Percentiles rank a stretch among this genome's conserved stretches.
These are phyloP conservation scores for Hyles euphorbiae DNA, from an alignment of 1,140 invertebrate genomes.

Conservation along the genomic window DNA sequence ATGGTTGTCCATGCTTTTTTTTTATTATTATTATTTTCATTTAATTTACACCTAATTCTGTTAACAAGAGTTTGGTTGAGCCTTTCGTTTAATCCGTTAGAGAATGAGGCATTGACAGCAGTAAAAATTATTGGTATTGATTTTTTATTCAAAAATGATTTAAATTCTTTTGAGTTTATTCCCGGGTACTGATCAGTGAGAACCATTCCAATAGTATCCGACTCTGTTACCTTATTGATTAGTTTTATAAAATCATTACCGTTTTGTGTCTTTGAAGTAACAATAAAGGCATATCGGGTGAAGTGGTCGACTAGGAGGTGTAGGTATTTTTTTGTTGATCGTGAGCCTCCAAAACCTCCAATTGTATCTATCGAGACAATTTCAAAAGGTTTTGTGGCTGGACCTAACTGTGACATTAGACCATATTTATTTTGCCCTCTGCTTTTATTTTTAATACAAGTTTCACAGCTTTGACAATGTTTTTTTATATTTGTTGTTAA, in stretches of 20 bases:
- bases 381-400: constrained; percentile 12
- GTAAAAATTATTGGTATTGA: constrained; percentile 2
- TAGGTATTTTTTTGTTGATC: constrained; percentile 4
- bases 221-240: background rate
- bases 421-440: constrained; percentile 7
- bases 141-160: background rate
- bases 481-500: constrained; percentile 8
- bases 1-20: background rate
- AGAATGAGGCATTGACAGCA: constrained; percentile 3
- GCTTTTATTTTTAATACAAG: constrained; percentile 10
- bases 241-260: background rate
- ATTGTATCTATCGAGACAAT: constrained; percentile 14
- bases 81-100: constrained; percentile 1
- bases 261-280: background rate
- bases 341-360: constrained; percentile 8
- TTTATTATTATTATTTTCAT: background rate
- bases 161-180: constrained; percentile 1
- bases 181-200: constrained; percentile 1
- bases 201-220: background rate
- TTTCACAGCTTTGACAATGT: constrained; percentile 4
- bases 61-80: background rate
- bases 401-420: constrained; percentile 35
- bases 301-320: constrained; percentile 1
- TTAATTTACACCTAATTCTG: constrained; percentile 1
- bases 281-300: background rate